Percentiles rank a stretch among this genome's conserved stretches.
phyloP scores from a whole-genome alignment of 2,797 vertebrate genomes.

The Chaetodon trifasciatus region DNA sequence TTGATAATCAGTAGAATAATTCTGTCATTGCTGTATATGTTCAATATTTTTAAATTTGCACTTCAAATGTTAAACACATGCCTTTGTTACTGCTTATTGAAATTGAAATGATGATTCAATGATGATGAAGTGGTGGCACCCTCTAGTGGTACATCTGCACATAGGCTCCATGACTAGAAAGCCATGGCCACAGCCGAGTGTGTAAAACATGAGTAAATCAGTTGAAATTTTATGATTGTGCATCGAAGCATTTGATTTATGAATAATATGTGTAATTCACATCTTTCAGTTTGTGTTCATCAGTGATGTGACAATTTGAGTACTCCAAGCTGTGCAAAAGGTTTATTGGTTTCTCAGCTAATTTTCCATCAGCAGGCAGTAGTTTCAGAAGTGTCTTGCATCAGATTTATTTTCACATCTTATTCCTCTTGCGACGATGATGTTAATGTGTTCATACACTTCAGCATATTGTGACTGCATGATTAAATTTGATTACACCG shows the following conservation, averaged over 20 bases:
- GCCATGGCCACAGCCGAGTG: background rate
- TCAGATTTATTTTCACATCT: conserved; percentile 19
- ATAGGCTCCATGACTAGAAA: background rate
- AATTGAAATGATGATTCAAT: background rate
- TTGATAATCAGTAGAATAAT: background rate
- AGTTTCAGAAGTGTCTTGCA: background rate
- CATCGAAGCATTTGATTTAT: background rate
- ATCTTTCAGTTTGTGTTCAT: background rate
- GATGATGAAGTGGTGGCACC: conserved; percentile 39
- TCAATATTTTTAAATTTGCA: background rate
- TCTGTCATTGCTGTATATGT: background rate
- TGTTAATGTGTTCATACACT: background rate
- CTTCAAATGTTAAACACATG: background rate
- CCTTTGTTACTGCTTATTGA: background rate
- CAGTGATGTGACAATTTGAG: background rate
- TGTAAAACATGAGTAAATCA: background rate
- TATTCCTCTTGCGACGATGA: conserved; percentile 17
- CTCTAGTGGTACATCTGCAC: conserved; percentile 53
- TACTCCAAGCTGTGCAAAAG: background rate
- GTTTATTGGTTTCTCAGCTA: conserved; percentile 18
- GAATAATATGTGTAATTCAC: background rate
- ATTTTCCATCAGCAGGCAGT: background rate
- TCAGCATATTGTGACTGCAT: conserved; percentile 10
- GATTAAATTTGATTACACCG: conserved; percentile 39
- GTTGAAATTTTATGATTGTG: background rate